Evolutionary conservation across 2,113 vertebrate genomes (phyloP).

Genomic region (Misgurnus mizolepis): DNA sequence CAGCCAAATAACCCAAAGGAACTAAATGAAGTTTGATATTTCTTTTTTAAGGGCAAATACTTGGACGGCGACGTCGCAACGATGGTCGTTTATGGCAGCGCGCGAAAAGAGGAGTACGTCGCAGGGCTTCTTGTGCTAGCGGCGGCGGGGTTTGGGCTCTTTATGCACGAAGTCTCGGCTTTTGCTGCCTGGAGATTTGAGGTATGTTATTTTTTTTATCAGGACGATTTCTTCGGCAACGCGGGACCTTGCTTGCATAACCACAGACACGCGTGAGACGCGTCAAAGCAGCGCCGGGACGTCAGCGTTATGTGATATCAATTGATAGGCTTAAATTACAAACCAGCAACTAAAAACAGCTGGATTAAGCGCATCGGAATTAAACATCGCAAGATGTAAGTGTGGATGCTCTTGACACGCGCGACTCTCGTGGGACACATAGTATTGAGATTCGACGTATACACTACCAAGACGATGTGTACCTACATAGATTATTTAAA

Average conservation of each 20-base stretch:
- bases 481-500: too few species aligned
- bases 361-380: not conserved
- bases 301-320: not conserved
- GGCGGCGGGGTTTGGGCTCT: constrained; percentile 65
- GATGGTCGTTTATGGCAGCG: constrained; percentile 31
- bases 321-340: not conserved
- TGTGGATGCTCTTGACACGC: too few species aligned
- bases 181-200: constrained; percentile 73
- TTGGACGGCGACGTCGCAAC: constrained; percentile 59
- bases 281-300: not conserved
- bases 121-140: constrained; percentile 58
- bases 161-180: constrained; percentile 70
- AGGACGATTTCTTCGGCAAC: not conserved
- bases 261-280: constrained; percentile 2
- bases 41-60: constrained; percentile 52
- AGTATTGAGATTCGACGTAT: too few species aligned
- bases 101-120: constrained; percentile 35
- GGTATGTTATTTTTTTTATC: constrained; percentile 64
- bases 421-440: too few species aligned
- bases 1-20: constrained; percentile 34
- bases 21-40: constrained; percentile 57
- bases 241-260: not conserved
- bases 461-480: too few species aligned
- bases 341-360: not conserved
- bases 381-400: not conserved